A percentile compares a stretch with the other conserved stretches of the same genome.
phyloP scores from a whole-genome alignment of 2,888 invertebrate species.

The Gibbula magus region DNA sequence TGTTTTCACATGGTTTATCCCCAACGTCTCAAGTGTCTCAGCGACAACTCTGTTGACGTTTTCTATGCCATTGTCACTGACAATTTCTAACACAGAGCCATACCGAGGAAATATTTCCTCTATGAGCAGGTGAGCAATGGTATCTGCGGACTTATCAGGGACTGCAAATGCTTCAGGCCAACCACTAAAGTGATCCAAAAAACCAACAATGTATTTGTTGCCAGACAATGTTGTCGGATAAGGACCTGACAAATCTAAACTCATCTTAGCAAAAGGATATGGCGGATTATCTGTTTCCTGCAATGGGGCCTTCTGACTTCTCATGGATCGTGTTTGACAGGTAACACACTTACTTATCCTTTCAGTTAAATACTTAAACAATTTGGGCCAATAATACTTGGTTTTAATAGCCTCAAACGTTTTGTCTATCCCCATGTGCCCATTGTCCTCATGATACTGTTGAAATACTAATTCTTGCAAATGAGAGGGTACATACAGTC shows the following conservation, averaged over 20 bases:
- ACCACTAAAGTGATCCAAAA: constrained; percentile 25
- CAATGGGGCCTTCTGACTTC: constrained; percentile 31
- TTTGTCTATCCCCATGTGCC: too few species aligned
- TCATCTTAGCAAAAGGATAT: neutral
- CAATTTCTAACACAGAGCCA: constrained; percentile 29
- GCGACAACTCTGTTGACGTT: constrained; percentile 17
- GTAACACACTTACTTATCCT: constrained; percentile 24
- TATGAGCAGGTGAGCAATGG: constrained; percentile 35
- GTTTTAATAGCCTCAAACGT: constrained; percentile 9
- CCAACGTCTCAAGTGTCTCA: constrained; percentile 21
- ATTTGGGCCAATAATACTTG: constrained; percentile 25
- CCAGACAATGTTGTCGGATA: constrained; percentile 20
- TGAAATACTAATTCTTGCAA: neutral
- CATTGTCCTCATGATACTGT: neutral
- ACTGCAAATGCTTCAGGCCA: constrained; percentile 41
- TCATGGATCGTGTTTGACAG: constrained; percentile 29
- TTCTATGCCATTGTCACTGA: constrained; percentile 32
- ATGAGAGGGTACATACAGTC: neutral
- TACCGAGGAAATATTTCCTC: constrained; percentile 41
- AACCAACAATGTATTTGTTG: constrained; percentile 23
- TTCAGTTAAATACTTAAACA: constrained; percentile 13
- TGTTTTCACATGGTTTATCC: constrained; percentile 18
- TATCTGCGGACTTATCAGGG: constrained; percentile 33
- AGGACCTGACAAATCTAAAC: neutral
- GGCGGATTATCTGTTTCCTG: constrained; percentile 43